Conservation (phyloP, 1,140 invertebrate species). For the Drosophila gunungcola region DNA sequence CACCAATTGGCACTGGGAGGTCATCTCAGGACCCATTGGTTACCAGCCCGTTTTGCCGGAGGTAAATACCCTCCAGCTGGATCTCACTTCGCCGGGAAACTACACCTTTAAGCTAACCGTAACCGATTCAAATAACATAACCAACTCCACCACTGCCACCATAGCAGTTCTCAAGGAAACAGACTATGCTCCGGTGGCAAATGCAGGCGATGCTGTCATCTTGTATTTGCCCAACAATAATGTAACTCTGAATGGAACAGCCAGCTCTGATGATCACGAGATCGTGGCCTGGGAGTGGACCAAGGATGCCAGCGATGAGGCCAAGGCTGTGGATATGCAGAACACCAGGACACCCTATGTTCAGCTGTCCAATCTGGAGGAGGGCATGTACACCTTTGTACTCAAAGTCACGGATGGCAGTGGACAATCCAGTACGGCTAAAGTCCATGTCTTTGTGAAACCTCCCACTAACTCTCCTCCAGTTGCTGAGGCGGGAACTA, state of each 20-base stretch:
- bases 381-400: slow-evolving; percentile 97
- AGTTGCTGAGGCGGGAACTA: slow-evolving; percentile 88
- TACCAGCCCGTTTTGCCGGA: slow-evolving; percentile 92
- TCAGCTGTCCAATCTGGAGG: slow-evolving; percentile 93
- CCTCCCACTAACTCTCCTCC: slow-evolving; percentile 94
- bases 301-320: slow-evolving; percentile 92
- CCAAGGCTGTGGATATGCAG: slow-evolving; percentile 96
- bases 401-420: slow-evolving; percentile 96
- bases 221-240: slow-evolving; percentile 96
- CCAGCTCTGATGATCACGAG: slow-evolving; percentile 96
- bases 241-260: slow-evolving; percentile 94
- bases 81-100: slow-evolving; percentile 93
- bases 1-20: slow-evolving; percentile 95
- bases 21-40: slow-evolving; percentile 93
- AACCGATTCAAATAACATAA: slow-evolving; percentile 95
- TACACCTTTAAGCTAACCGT: slow-evolving; percentile 97
- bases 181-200: slow-evolving; percentile 97
- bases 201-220: slow-evolving; percentile 95
- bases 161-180: slow-evolving; percentile 95
- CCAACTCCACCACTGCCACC: slow-evolving; percentile 94
- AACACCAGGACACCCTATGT: slow-evolving; percentile 94
- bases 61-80: slow-evolving; percentile 93
- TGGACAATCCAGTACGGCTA: slow-evolving; percentile 93
- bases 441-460: slow-evolving; percentile 97
- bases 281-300: slow-evolving; percentile 98